Evolutionary conservation across 2,797 vertebrate species (phyloP), one percentile per base, ranked within the genome.

Genomic region (Brachymystax lenok): DNA sequence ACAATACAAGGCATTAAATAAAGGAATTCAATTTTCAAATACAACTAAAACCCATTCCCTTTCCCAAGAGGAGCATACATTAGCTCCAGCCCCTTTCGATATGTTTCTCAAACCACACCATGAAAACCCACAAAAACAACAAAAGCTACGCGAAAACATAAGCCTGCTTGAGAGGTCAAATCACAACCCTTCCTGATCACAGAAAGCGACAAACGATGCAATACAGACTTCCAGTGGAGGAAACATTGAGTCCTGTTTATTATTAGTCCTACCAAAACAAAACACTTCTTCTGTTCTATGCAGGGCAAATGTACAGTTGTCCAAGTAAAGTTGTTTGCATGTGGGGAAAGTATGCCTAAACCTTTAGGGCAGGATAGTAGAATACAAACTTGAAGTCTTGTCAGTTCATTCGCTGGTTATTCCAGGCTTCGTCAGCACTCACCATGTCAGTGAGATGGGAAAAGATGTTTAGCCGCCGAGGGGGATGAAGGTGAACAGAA

Each of bases 361-460:
- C 28, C 1, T 33, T 28, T 46, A 10, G 30, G 30, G 56, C 24
- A 35, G 52, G 46, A 35, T 50, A 30, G 16, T 19, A 52, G 59
- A 71, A 21, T 19, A 17, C 12, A 21, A 24, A 51, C 35, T 21
- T 14, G 27, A 61, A 68, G 73, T 74, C 35, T 59, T 6, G 19
- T 73, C 40, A 30, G 27, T 78, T 46, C 19, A 77, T 70, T 35
- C 75, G 27, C 69, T 33, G 74, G 19, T 74, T 84, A 67, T 63
- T 63, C 61, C 1, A 0, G 51, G 50, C 52, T 71, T 33, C 69
- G n/a, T 24, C 6, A 59, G 61, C 72, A 71, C 52, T 80, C 66
- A 81, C 35, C 59, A 63, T 78, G 84, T 80, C 75, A 79, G 69
- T 46, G 16, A 84, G 63, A 74, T 24, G 40, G 40, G 68, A 40